Evolutionary conservation across 2,888 invertebrate species (phyloP).

Genomic region (Callinectes sapidus): DNA sequence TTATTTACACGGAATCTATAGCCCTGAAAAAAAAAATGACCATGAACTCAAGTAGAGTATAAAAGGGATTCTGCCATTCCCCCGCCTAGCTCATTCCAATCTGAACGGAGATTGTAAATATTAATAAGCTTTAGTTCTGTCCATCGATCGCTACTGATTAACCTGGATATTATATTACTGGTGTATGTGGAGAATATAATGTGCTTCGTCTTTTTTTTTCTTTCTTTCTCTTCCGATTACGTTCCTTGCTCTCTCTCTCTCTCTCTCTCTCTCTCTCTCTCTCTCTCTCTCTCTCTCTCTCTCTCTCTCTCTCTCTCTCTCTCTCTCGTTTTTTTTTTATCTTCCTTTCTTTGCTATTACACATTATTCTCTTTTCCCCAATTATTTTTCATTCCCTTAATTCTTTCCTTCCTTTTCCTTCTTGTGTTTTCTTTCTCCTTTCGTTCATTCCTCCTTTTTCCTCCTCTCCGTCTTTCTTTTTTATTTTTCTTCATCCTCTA

Average conservation of each 20-base stretch:
- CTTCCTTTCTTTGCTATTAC: not conserved
- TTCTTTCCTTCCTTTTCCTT: not conserved
- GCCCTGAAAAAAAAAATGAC: not conserved
- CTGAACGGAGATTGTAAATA: no score
- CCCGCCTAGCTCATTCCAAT: not conserved
- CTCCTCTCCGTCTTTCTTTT: not conserved
- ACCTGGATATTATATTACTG: no score
- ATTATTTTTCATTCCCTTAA: not conserved
- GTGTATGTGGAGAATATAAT: no score
- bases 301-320: not conserved
- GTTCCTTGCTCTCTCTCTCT: no score
- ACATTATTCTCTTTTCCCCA: not conserved
- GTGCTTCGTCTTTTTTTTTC: not conserved
- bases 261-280: not conserved
- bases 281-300: constrained; percentile 1
- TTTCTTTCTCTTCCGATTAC: not conserved
- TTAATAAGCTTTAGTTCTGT: not conserved
- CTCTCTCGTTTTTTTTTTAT: not conserved
- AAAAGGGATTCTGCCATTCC: not conserved
- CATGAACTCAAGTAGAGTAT: not conserved
- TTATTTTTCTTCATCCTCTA: not conserved
- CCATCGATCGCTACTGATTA: not conserved
- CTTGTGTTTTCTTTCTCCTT: not conserved
- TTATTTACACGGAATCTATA: no score
- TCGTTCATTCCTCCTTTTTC: not conserved